phyloP scores from a whole-genome alignment of 2,797 vertebrate species.

The Sebastes aleutianus region DNA sequence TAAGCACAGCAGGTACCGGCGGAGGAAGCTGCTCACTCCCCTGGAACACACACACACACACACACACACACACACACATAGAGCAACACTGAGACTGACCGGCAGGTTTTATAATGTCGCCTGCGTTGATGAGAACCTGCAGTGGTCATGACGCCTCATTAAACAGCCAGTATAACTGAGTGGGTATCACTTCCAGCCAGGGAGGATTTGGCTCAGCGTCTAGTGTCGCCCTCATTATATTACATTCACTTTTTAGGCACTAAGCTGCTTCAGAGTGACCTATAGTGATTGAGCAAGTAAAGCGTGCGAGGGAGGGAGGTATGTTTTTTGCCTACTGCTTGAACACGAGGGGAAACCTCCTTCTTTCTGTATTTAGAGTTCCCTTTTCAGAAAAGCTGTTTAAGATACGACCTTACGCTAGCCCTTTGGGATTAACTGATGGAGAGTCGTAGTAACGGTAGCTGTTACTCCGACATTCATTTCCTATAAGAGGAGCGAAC shows the following conservation, averaged over 20 bases:
- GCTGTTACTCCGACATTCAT: background rate
- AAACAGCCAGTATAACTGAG: conserved; percentile 36
- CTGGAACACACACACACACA: conserved; percentile 3
- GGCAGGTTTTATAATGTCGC: conserved; percentile 33
- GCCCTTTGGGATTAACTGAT: background rate
- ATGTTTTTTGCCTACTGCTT: background rate
- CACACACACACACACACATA: background rate
- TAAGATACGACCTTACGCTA: background rate
- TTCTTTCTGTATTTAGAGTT: background rate
- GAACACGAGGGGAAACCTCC: background rate
- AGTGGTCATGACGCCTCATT: conserved; percentile 53
- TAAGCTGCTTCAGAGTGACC: conserved; percentile 36
- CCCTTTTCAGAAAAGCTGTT: background rate
- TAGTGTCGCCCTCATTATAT: conserved; percentile 36
- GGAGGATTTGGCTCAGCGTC: conserved; percentile 38
- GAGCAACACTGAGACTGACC: conserved; percentile 7
- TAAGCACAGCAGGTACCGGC: conserved; percentile 43
- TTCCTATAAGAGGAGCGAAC: background rate
- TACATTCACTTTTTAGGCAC: conserved; percentile 26
- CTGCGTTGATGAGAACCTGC: conserved; percentile 32
- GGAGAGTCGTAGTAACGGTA: background rate
- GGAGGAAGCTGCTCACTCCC: conserved; percentile 19
- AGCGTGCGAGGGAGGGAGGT: background rate
- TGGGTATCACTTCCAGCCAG: conserved; percentile 30
- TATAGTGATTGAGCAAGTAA: background rate